Percentiles rank a stretch among this genome's conserved stretches.
These are phyloP conservation scores for Martes martes DNA, from an alignment of 2,113 vertebrate species.

Conservation along the genomic window DNA sequence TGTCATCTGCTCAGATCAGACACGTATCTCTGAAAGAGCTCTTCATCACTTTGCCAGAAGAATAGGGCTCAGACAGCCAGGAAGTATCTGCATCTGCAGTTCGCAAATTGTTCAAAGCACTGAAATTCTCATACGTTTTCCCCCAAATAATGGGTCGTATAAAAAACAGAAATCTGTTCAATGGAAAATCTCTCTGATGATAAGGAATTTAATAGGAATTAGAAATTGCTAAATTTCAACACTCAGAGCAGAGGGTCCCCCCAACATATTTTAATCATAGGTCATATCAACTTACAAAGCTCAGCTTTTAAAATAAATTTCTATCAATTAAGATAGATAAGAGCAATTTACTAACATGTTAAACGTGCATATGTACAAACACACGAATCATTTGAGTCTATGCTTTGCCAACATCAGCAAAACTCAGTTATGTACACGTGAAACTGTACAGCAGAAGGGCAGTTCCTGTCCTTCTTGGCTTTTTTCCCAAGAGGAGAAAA, in stretches of 20 bases:
- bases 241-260: background rate
- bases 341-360: background rate
- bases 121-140: conserved; percentile 66
- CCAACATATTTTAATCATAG: background rate
- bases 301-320: conserved; percentile 32
- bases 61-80: conserved; percentile 10
- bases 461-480: background rate
- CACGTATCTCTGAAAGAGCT: background rate
- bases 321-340: background rate
- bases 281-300: background rate
- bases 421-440: background rate
- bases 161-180: conserved; percentile 42
- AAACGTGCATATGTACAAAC: background rate
- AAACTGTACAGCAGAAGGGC: background rate
- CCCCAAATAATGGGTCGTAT: conserved; percentile 34
- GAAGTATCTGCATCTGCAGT: conserved; percentile 54
- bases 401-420: background rate
- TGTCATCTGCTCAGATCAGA: conserved; percentile 11
- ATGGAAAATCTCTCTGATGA: conserved; percentile 17
- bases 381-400: background rate
- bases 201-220: background rate
- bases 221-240: background rate
- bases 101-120: conserved; percentile 60
- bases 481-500: background rate
- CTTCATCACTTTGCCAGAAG: conserved; percentile 33